Evolutionary conservation across 2,888 invertebrate genomes (phyloP), one percentile per base, ranked within the genome.

Genomic region (Nipponacmea schrenckii): DNA sequence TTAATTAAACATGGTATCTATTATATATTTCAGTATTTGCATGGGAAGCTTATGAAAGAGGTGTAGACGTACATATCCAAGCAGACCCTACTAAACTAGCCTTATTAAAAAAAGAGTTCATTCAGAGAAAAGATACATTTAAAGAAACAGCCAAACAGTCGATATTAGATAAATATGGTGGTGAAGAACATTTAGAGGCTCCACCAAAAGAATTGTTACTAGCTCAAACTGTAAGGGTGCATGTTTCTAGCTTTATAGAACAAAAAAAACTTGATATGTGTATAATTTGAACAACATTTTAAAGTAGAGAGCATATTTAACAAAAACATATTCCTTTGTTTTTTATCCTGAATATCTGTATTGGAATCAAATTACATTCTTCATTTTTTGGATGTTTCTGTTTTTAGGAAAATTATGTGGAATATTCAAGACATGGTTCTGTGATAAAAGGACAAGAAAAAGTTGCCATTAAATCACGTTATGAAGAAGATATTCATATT

Each of bases 31-130:
- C 81, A 89, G 87, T 96, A 86, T 98, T 98, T 91, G 97, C 98
- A 3, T 98, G 98, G 98, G 97, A 98, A 86, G 97, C 97, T 4
- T 94, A 95, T 86, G 94, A 95, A 73, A 83, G 85, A 71, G 89
- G 89, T 4, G 84, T 86, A 31, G 88, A 89, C 62, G 86, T 88
- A 12, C 87, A 89, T 75, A 91, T 98, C 71, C 91, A 98, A 79
- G 98, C 98, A 3, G 99, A 99, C 89, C 99, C 99, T 10, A 99
- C 99, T 15, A 98, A 98, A 89, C 90, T 98, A 76, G 98, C 98
- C 89, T 90, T 96, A 81, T 90, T 99, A 73, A 94, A 96, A 88
- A 92, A 94, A 70, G 95, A 98, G 89, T 98, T 96, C 88, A 94
- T 94, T 72, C 92, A 94, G 80, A 95, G 96, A 88, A 96, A 96